Evolutionary conservation across 2,888 invertebrate species (phyloP).

Genomic region (Thecocarcelia acutangulata): DNA sequence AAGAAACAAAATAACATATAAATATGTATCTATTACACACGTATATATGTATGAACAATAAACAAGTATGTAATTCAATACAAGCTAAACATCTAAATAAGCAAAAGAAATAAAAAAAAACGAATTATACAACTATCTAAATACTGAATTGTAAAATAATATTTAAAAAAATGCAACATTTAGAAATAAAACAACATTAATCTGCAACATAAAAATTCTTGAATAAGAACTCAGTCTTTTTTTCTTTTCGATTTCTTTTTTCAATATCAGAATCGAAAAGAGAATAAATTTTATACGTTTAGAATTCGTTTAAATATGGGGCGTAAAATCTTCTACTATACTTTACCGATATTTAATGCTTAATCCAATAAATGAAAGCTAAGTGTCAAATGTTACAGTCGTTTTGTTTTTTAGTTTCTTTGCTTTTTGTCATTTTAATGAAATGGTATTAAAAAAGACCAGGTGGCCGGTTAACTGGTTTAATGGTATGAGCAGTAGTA

Average conservation of each 20-base stretch:
- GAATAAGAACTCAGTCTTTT: constrained; percentile 12
- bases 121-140: background rate
- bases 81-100: constrained; percentile 35
- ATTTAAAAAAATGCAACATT: constrained; percentile 14
- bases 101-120: background rate
- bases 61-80: constrained; percentile 58
- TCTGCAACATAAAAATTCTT: constrained; percentile 24
- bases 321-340: background rate
- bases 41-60: background rate
- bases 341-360: constrained; percentile 13
- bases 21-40: too few relatives aligned
- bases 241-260: too few relatives aligned
- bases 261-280: background rate
- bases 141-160: constrained; percentile 4
- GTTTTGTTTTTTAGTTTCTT: background rate
- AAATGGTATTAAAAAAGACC: constrained; percentile 6
- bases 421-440: background rate
- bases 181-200: constrained; percentile 33
- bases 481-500: constrained; percentile 27
- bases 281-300: constrained; percentile 13
- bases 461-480: constrained; percentile 8
- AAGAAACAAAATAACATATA: background rate
- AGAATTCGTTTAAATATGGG: background rate
- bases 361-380: constrained; percentile 60
- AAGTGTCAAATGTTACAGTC: constrained; percentile 44